phyloP scores from a whole-genome alignment of 2,888 invertebrate genomes.

The Spilosoma lubricipeda region DNA sequence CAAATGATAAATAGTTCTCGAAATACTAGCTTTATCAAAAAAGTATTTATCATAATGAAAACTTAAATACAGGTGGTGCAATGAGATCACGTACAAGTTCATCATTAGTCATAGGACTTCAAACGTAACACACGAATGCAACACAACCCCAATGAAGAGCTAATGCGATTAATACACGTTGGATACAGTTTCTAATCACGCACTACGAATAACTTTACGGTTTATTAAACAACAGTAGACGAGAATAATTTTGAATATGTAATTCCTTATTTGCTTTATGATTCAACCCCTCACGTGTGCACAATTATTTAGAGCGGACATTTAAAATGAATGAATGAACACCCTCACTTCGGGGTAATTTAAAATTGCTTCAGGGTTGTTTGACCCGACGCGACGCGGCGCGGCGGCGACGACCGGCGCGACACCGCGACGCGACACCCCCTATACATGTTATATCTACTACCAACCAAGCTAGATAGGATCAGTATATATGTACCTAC shows the following conservation, averaged over 20 bases:
- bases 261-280: conserved; percentile 58
- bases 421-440: conserved; percentile 47
- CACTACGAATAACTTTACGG: conserved; percentile 77
- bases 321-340: conserved; percentile 65
- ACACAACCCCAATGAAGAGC: conserved; percentile 60
- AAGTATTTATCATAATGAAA: conserved; percentile 18
- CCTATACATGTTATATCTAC: conserved; percentile 21
- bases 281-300: conserved; percentile 58
- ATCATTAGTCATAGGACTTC: conserved; percentile 51
- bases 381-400: conserved; percentile 63
- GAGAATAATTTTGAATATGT: conserved; percentile 70
- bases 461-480: conserved; percentile 6
- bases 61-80: conserved; percentile 18
- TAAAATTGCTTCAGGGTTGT: conserved; percentile 74
- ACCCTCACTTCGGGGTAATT: conserved; percentile 74
- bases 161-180: conserved; percentile 71
- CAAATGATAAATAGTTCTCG: conserved; percentile 1
- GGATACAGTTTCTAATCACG: conserved; percentile 75
- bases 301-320: conserved; percentile 62
- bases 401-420: conserved; percentile 59
- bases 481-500: conserved; percentile 6
- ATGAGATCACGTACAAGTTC: conserved; percentile 49
- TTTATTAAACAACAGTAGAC: conserved; percentile 69
- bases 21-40: conserved; percentile 17
- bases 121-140: conserved; percentile 49